Conservation (phyloP, 1,140 invertebrate genomes). For the Solen grandis region DNA sequence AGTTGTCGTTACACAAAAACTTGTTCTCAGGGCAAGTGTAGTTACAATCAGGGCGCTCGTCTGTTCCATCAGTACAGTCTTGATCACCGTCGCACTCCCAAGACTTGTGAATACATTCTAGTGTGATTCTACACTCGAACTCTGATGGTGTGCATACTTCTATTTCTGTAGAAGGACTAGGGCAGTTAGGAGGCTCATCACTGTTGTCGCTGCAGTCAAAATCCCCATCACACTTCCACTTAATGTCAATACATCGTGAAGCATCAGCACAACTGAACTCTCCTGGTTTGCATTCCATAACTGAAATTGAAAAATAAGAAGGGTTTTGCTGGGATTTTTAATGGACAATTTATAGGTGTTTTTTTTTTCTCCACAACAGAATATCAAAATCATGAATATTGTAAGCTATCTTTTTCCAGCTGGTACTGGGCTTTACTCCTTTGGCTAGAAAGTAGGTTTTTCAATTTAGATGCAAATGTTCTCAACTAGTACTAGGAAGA, state of each 20-base stretch:
- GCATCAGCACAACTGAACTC: conserved; percentile 38
- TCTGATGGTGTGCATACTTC: conserved; percentile 30
- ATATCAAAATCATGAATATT: too few species aligned
- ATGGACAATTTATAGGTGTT: too few species aligned
- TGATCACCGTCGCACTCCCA: conserved; percentile 65
- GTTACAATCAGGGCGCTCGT: conserved; percentile 51
- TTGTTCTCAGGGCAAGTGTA: conserved; percentile 80
- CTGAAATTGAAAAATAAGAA: conserved; percentile 16
- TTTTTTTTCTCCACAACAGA: too few species aligned
- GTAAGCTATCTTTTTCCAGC: too few species aligned
- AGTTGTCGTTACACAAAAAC: conserved; percentile 81
- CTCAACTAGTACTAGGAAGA: too few species aligned
- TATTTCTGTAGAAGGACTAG: not conserved
- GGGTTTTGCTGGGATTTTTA: too few species aligned
- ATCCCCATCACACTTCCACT: conserved; percentile 97
- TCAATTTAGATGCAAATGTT: too few species aligned
- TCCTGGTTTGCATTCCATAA: not conserved
- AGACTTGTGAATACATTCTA: conserved; percentile 54
- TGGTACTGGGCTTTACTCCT: too few species aligned
- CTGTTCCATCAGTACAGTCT: conserved; percentile 66
- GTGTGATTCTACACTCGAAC: conserved; percentile 54
- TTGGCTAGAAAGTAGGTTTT: too few species aligned
- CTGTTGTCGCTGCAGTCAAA: conserved; percentile 96
- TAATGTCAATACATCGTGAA: conserved; percentile 90
- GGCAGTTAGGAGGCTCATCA: not conserved